phyloP scores from a whole-genome alignment of 2,113 vertebrate species.

The Mesocricetus auratus region DNA sequence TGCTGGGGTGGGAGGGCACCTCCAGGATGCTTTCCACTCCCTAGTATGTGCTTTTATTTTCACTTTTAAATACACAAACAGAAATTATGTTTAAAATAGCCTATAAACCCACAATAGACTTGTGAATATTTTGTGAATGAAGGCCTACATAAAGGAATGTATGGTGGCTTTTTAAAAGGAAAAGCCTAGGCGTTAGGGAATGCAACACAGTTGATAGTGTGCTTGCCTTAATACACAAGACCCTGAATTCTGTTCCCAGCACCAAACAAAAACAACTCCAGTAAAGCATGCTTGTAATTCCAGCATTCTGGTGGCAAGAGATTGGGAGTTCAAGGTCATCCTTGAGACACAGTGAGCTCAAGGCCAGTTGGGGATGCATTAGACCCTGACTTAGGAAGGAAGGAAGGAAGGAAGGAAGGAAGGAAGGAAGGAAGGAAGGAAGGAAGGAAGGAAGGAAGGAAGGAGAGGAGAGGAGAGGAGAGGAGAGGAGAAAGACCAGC shows the following conservation, averaged over 20 bases:
- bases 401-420: background rate
- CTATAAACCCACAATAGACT: background rate
- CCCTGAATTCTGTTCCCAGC: background rate
- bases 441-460: background rate
- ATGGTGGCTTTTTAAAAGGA: background rate
- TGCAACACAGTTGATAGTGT: background rate
- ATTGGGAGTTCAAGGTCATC: background rate
- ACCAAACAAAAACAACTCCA: background rate
- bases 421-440: background rate
- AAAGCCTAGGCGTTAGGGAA: background rate
- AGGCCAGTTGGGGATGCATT: background rate
- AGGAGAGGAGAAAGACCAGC: background rate
- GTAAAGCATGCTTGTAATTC: background rate
- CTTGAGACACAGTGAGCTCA: background rate
- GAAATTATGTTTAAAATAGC: background rate
- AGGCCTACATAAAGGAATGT: background rate
- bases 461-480: background rate
- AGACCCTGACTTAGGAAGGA: background rate
- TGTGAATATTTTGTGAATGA: background rate
- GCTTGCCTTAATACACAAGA: no score
- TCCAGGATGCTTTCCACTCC: background rate
- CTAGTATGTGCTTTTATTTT: conserved; percentile 33
- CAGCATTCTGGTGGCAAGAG: background rate
- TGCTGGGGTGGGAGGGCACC: background rate
- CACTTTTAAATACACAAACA: conserved; percentile 19